phyloP scores from a whole-genome alignment of 2,113 vertebrate genomes.

The Rhizomys pruinosus region DNA sequence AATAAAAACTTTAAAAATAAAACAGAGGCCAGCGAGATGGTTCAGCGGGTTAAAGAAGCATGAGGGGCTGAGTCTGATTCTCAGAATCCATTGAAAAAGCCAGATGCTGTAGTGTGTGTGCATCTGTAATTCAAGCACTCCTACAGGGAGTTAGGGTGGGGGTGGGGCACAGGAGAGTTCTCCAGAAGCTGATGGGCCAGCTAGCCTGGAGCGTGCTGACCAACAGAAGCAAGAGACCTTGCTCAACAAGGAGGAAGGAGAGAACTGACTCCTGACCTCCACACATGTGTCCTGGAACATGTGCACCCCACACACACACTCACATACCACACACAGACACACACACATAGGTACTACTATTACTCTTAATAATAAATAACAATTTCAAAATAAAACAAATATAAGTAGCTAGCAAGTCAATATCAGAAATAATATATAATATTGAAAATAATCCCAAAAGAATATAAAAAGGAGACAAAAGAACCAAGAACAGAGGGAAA shows the following conservation, averaged over 20 bases:
- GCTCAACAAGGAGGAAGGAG: not conserved
- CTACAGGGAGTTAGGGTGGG: not conserved
- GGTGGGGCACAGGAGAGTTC: not conserved
- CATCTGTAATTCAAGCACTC: not conserved
- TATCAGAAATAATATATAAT: not conserved
- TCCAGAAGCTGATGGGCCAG: not conserved
- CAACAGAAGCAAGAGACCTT: not conserved
- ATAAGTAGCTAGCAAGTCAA: not conserved
- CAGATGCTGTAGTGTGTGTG: no score
- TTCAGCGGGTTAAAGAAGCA: no score
- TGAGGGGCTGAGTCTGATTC: no score
- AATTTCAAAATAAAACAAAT: conserved; percentile 7
- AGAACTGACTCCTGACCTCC: not conserved
- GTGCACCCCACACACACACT: fast-evolving
- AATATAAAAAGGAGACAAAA: not conserved
- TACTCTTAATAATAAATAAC: no score
- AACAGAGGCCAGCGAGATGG: not conserved
- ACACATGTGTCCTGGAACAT: not conserved
- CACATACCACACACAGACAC: not conserved
- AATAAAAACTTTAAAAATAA: not conserved
- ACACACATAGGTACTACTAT: no score
- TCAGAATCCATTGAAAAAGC: not conserved
- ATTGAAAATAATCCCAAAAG: conserved; percentile 11
- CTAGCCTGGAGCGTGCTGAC: not conserved
- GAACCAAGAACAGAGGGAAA: not conserved